Conservation (phyloP, 2,113 vertebrate genomes). For the Daboia siamensis region DNA sequence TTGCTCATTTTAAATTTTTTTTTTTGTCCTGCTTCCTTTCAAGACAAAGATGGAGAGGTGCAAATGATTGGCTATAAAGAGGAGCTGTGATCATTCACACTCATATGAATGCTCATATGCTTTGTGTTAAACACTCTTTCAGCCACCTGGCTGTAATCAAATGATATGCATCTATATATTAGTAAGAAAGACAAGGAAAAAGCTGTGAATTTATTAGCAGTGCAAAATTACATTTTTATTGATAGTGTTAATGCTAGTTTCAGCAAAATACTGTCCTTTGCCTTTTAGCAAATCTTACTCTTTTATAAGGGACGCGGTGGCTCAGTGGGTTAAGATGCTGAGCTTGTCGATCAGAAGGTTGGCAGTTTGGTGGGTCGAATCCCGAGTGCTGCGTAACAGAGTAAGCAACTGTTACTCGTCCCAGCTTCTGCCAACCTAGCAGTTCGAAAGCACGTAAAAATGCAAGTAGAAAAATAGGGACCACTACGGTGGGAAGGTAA, state of each 20-base stretch:
- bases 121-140: neutral
- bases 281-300: neutral
- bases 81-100: neutral
- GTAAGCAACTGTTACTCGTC: no score
- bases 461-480: no score
- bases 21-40: neutral
- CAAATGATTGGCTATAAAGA: neutral
- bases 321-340: no score
- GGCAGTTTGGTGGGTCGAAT: no score
- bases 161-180: neutral
- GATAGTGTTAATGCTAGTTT: neutral
- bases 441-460: no score
- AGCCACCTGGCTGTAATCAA: constrained; percentile 17
- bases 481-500: no score
- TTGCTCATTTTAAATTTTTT: constrained; percentile 1
- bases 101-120: neutral
- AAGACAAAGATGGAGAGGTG: neutral
- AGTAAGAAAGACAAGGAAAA: neutral
- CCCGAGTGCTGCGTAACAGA: no score
- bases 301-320: no score
- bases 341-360: no score
- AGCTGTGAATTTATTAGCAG: neutral
- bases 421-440: no score
- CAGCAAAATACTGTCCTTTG: neutral
- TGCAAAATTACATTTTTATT: neutral